Evolutionary conservation across 2,797 vertebrate genomes (phyloP).

Genomic region (Hyperoplus immaculatus): DNA sequence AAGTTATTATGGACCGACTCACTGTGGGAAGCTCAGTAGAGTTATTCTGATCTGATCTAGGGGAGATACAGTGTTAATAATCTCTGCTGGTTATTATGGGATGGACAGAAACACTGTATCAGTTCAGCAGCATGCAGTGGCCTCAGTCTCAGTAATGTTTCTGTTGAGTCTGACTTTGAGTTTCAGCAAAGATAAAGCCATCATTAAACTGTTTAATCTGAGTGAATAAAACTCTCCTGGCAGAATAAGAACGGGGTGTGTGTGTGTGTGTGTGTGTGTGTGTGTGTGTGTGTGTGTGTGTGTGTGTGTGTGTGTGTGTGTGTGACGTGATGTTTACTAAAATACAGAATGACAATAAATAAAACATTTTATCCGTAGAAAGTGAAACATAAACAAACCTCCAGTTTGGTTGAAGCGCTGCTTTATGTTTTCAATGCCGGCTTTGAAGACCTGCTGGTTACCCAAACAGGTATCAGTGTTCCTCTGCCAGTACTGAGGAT

Average conservation of each 20-base stretch:
- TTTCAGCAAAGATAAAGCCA: background rate
- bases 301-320: constrained; percentile 3
- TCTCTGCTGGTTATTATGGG: constrained; percentile 24
- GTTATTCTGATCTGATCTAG: constrained; percentile 9
- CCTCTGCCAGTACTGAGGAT: constrained; percentile 39
- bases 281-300: constrained; percentile 21
- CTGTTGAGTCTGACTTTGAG: constrained; percentile 4
- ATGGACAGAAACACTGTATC: constrained; percentile 16
- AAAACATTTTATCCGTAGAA: constrained; percentile 10
- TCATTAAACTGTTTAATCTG: background rate
- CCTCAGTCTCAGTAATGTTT: background rate
- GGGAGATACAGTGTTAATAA: background rate
- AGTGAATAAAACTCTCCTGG: background rate
- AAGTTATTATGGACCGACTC: constrained; percentile 1
- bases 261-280: constrained; percentile 7
- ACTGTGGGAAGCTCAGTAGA: background rate
- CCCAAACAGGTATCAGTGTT: too few species aligned
- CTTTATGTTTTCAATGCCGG: constrained; percentile 15
- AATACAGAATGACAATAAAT: constrained; percentile 7
- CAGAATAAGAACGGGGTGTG: too few species aligned
- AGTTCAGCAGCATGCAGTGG: background rate
- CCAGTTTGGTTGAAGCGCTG: constrained; percentile 70
- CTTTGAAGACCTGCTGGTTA: fast-evolving
- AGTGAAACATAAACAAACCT: constrained; percentile 62
- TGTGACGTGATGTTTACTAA: background rate